Percentiles rank a stretch among this genome's conserved stretches.
Conservation (phyloP, 2,113 vertebrate genomes). For the Pseudorectes ferrugineus region DNA sequence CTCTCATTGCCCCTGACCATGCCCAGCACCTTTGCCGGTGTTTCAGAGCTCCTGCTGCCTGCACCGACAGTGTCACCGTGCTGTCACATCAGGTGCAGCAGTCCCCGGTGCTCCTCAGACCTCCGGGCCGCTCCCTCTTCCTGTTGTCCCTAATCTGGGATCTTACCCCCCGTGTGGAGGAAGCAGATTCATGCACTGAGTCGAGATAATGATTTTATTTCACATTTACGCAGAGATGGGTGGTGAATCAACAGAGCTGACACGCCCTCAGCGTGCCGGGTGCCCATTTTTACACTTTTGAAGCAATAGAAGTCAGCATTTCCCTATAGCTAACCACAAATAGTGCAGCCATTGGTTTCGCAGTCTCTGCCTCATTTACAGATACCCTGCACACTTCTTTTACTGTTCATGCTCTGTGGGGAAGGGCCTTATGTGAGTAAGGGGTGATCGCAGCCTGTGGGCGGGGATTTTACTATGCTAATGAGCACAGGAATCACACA, state of each 20-base stretch:
- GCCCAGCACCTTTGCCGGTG: not conserved
- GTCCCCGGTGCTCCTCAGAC: rapidly evolving
- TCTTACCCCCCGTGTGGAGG: not conserved
- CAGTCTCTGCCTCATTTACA: not conserved
- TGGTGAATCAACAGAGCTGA: not conserved
- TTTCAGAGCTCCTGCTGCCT: not conserved
- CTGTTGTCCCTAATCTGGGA: not conserved
- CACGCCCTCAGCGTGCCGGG: not conserved
- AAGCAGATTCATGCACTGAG: not conserved
- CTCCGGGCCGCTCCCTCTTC: not conserved
- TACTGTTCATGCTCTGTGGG: not conserved
- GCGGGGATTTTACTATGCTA: not conserved
- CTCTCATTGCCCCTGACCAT: not conserved
- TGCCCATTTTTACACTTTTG: not conserved
- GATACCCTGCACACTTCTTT: not conserved
- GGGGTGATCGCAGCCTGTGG: not conserved
- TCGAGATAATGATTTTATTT: not conserved
- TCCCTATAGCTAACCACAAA: not conserved
- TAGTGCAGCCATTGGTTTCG: not conserved
- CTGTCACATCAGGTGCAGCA: rapidly evolving
- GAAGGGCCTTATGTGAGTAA: not conserved
- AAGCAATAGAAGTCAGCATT: not conserved
- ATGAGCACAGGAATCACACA: not conserved
- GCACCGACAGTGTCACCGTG: not conserved
- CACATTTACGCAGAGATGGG: not conserved